Base-by-base conservation (phyloP, 2,797 vertebrate species). In the Sphenopsis melanotis region DNA sequence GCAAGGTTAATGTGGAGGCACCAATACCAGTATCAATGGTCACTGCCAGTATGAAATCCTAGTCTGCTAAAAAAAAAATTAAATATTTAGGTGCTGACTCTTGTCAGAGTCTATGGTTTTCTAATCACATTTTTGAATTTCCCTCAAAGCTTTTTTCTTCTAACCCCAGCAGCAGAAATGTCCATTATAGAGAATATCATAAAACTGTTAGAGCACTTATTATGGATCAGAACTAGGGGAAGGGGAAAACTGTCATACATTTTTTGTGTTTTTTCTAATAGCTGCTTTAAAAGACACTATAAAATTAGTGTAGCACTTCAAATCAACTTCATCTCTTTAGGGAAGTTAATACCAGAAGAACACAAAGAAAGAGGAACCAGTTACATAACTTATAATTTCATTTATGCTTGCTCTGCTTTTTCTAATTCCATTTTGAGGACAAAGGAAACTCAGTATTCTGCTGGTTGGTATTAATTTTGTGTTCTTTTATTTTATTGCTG, bases 331-430 rank as follows among this genome's bases (percentile, higher is more conserved):
- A 61, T 68, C 39, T 89, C 76, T 82, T 74, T 87, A 74, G 72
- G 85, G 96, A 96, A 95, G 95, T 89, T 90, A 71, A 77, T 71
- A 66, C 68, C 78, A 94, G 70, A 93, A 60, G 79, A 91, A 46
- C 53, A 71, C 65, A 80, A 74, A 86, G 74, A 90, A 90, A 64
- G 80, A 89, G 94, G 95, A 97, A 96, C 83, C 68, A 34, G 77
- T 94, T 94, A 82, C 60, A 91, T 77, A 95, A 95, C 66, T 82
- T 70, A 82, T 84, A 84, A 83, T 82, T 96, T 94, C n/a, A 71
- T 94, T 97, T 97, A 57, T 89, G 95, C 95, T 94, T 96, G 91
- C 94, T 80, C 83, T 94, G 95, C 94, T 94, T 87, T 91, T 96
- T 96, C 87, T 93, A 94, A 93, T 93, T 90, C 76, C 80, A 32